Base-by-base conservation (phyloP, 2,113 vertebrate species). In the Hippocampus abdominalis region DNA sequence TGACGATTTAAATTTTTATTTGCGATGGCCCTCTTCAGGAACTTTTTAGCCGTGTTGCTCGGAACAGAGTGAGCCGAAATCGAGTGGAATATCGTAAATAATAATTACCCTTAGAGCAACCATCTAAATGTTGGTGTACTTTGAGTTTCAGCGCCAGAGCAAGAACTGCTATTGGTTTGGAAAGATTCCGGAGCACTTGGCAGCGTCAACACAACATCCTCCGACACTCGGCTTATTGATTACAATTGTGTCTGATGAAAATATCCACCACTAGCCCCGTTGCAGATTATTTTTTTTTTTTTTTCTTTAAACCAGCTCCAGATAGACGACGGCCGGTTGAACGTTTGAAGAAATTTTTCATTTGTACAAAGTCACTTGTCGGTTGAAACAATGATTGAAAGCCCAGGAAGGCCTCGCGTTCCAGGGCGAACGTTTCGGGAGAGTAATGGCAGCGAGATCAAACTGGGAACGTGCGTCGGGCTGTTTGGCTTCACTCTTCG, bases 401-500 rank as follows among this genome's bases (percentile, higher is more conserved):
- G 23, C 8, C 23, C 23, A 49, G 42, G 42, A 44, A 44, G 64
- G 20, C 7, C 1, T 49, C n/a, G 25, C 15, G 36, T 20, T 62
- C n/a, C 39, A n/a, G 61, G 51, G 51, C 51, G 21, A n/a, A 15
- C 51, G 18, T 49, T 49, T 49, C 18, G 15, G 16, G 18, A 49
- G 46, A 49, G 16, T 53, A 40, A 40, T 0, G 39, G 4, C 60
- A 16, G 48, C 15, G 44, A 62, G n/a, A 39, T 36, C 56, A 20
- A 40, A 27, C 39, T 42, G 62, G 48, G 66, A 70, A 57, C 29
- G 49, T 23, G 51, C 51, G 18, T 8, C 72, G 59, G 42, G 49
- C 72, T 61, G 59, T 82, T 66, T 39, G 39, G 27, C 44, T 46
- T 73, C 66, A 29, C 29, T 13, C 4, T 44, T 69, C 15, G 39